Evolutionary conservation across 2,113 vertebrate species (phyloP).

Genomic region (Dunckerocampus dactyliophorus): DNA sequence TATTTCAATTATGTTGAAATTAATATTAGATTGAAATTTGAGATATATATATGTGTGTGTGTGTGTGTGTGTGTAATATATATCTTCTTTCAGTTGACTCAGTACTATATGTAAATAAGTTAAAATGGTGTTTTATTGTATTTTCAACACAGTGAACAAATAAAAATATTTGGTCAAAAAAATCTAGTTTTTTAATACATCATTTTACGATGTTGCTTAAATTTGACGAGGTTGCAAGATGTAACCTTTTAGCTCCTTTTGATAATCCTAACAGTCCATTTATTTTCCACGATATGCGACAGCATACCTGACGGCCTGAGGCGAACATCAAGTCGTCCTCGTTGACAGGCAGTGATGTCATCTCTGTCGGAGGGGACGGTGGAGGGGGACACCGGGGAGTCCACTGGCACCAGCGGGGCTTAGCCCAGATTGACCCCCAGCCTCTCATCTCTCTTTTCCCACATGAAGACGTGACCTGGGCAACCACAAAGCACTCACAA

Average conservation of each 20-base stretch:
- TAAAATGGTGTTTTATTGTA: too few relatives aligned
- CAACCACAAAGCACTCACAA: slow-evolving; percentile 42
- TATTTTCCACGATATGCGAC: not conserved
- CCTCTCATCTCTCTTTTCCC: slow-evolving; percentile 60
- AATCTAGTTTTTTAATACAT: too few relatives aligned
- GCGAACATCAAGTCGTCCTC: slow-evolving; percentile 1
- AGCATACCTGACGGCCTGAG: slow-evolving; percentile 7
- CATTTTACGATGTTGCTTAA: not conserved
- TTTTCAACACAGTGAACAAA: too few relatives aligned
- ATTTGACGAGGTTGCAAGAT: too few relatives aligned
- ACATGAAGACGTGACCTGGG: slow-evolving; percentile 48
- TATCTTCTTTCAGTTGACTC: too few relatives aligned
- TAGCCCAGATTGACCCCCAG: slow-evolving; percentile 65
- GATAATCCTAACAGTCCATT: not conserved
- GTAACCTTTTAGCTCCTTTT: not conserved
- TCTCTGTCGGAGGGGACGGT: not conserved
- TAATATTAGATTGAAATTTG: too few relatives aligned
- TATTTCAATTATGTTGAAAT: too few relatives aligned
- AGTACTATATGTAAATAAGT: too few relatives aligned
- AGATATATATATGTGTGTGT: too few relatives aligned
- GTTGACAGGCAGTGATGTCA: slow-evolving; percentile 25
- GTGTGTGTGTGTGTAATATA: too few relatives aligned
- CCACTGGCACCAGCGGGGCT: slow-evolving; percentile 64
- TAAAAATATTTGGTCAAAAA: too few relatives aligned
- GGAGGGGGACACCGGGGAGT: slow-evolving; percentile 22